Base-by-base conservation (phyloP, 2,113 vertebrate genomes). In the Mungos mungo region DNA sequence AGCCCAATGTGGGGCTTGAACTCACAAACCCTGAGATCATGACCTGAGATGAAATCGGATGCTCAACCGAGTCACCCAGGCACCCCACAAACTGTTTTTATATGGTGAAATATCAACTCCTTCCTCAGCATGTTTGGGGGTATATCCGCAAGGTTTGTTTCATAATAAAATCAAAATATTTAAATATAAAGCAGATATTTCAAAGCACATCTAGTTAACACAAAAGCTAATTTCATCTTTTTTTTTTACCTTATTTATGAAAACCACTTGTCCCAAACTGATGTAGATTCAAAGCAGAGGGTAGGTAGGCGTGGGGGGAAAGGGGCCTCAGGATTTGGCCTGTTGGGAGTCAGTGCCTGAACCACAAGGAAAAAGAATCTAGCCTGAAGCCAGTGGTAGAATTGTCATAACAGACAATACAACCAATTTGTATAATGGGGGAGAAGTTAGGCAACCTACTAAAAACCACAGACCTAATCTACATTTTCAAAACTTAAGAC, bases 121-220 rank as follows among this genome's bases (percentile, higher is more conserved):
- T 54, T 57, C 23, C 29, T 81, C 69, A 84, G 76, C 25, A 41
- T 33, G 19, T 35, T 5, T 25, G 57, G 52, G 63, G 35, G 21
- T 6, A 6, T 11, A 65, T 4, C 45, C 0, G 52, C 21, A 54
- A 25, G 16, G 19, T n/a, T 69, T 29, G 35, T 13, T 33, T 80
- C 95, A 68, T 27, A 91, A 95, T 38, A 65, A 90, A 77, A 10
- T 71, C n/a, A 38, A 88, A 80, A 38, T 31, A 4, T 71, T 52
- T 86, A 18, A 14, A 35, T n/a, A n/a, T 23, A 90, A 86, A 96
- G 71, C 74, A 93, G 92, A 93, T 72, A 93, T 92, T 81, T 92
- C 79, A 88, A 25, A 63, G 57, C n/a, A 60, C 50, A 60, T 72
- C 35, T 90, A 60, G n/a, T 71, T 84, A 85, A 83, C 66, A 82